phyloP scores from a whole-genome alignment of 2,113 vertebrate species.

The Eclectus roratus region DNA sequence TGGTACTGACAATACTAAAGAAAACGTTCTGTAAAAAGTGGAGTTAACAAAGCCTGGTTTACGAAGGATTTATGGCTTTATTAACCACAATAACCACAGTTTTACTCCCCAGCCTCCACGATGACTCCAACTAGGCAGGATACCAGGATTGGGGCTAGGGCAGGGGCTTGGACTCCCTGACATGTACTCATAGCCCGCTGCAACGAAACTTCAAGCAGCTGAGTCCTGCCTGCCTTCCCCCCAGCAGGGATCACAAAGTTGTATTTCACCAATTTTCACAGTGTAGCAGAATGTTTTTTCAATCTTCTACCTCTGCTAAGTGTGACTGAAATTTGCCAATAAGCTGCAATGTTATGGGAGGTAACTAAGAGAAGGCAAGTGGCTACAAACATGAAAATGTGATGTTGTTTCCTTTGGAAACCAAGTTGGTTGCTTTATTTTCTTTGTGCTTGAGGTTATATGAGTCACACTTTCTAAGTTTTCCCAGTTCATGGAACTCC shows the following conservation, averaged over 20 bases:
- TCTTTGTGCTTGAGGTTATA: neutral
- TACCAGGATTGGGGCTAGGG: neutral
- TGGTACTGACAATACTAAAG: neutral
- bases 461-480: neutral
- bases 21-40: neutral
- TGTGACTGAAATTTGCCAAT: neutral
- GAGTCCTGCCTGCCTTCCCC: neutral
- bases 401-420: neutral
- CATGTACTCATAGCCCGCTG: fast-evolving
- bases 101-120: neutral
- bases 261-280: neutral
- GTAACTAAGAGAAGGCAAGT: neutral
- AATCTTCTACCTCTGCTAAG: neutral
- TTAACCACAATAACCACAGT: neutral
- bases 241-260: neutral
- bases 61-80: neutral
- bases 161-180: neutral
- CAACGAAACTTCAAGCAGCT: neutral
- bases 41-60: neutral
- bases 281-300: neutral
- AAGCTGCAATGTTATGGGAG: neutral
- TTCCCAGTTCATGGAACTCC: neutral
- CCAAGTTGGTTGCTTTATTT: neutral
- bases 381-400: neutral
- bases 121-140: neutral